Conservation (phyloP, 2,113 vertebrate genomes). For the Salvelinus alpinus region DNA sequence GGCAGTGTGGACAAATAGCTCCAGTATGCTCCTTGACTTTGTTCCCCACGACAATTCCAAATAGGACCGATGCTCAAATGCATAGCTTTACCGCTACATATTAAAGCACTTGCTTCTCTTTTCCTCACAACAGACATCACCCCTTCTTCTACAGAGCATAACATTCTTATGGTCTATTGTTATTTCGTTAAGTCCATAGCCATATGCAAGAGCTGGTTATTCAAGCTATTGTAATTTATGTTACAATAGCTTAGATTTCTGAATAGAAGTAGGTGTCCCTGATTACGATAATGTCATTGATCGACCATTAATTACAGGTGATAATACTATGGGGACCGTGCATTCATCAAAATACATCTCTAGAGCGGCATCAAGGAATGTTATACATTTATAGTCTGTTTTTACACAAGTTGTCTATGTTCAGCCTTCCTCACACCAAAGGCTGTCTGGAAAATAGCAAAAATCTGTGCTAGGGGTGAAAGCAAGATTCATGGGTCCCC, state of each 20-base stretch:
- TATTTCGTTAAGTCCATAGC: background rate
- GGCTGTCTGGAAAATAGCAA: conserved; percentile 30
- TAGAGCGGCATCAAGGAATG: background rate
- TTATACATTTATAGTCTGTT: background rate
- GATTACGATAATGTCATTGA: background rate
- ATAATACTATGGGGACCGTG: background rate
- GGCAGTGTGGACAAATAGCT: conserved; percentile 53
- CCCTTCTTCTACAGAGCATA: background rate
- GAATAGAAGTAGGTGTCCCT: background rate
- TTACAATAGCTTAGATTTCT: background rate
- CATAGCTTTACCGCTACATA: conserved; percentile 37
- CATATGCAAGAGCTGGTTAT: no score
- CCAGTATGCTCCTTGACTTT: conserved; percentile 11
- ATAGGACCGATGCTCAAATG: conserved; percentile 49
- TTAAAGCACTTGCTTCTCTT: background rate
- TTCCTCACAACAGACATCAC: background rate
- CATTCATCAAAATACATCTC: background rate
- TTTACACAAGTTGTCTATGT: background rate
- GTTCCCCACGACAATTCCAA: conserved; percentile 12
- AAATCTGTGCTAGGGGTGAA: conserved; percentile 29
- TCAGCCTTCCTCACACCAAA: background rate
- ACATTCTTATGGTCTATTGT: background rate
- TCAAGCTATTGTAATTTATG: no score
- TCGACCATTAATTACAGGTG: background rate
- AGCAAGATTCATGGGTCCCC: conserved; percentile 40